Evolutionary conservation across 2,888 invertebrate genomes (phyloP).

Genomic region (Terebella lapidaria): DNA sequence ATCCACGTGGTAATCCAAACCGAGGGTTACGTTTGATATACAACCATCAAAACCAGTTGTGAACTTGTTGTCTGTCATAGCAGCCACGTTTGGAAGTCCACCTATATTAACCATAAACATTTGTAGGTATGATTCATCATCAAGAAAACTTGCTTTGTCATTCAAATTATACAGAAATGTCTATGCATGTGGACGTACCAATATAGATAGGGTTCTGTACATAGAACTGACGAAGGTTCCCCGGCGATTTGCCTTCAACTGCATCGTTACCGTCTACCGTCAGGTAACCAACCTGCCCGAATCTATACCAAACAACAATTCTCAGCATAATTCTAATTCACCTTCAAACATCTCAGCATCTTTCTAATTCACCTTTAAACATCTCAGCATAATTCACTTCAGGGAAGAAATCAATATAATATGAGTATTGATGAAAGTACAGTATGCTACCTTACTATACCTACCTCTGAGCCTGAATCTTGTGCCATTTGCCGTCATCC

Average conservation of each 20-base stretch:
- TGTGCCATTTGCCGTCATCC: conserved; percentile 84
- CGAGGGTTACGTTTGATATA: conserved; percentile 75
- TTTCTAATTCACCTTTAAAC: no score
- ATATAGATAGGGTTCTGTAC: conserved; percentile 51
- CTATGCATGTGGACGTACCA: not conserved
- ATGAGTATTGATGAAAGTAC: no score
- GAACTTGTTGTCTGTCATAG: conserved; percentile 61
- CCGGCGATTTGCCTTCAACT: conserved; percentile 75
- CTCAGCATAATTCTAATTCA: not conserved
- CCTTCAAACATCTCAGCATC: no score
- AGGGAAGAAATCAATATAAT: no score
- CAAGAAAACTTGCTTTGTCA: no score
- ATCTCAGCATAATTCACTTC: no score
- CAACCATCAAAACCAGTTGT: conserved; percentile 74
- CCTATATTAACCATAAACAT: conserved; percentile 57
- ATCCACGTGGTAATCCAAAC: conserved; percentile 70
- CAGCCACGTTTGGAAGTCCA: conserved; percentile 72
- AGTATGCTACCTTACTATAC: no score
- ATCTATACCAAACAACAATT: conserved; percentile 12
- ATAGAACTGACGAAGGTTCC: conserved; percentile 76
- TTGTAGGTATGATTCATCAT: not conserved
- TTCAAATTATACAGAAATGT: no score
- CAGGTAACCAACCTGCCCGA: conserved; percentile 64
- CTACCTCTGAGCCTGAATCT: conserved; percentile 70
- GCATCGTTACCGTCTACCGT: conserved; percentile 84